Conservation (phyloP, 2,797 vertebrate species). For the Manis crassicaudata region DNA sequence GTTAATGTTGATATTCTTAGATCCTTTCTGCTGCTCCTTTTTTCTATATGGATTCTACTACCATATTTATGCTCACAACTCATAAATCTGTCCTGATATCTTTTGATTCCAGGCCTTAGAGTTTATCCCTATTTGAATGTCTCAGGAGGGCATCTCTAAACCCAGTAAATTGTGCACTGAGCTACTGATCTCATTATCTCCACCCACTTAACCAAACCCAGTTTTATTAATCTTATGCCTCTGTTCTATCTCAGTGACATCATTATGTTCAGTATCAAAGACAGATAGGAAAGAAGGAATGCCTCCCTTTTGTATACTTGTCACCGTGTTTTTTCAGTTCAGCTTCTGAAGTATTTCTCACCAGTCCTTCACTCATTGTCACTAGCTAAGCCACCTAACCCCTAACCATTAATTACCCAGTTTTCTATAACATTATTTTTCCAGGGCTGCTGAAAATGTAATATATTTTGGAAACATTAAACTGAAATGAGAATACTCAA, state of each 20-base stretch:
- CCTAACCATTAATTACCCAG: neutral
- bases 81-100: neutral
- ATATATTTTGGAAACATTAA: constrained; percentile 6
- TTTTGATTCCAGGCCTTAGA: neutral
- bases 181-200: neutral
- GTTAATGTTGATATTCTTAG: neutral
- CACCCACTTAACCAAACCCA: neutral
- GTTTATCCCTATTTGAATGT: neutral
- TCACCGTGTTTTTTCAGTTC: neutral
- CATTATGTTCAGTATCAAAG: neutral
- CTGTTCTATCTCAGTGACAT: neutral
- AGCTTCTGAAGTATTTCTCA: neutral
- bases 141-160: neutral
- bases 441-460: neutral
- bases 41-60: neutral
- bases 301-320: neutral
- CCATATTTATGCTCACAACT: neutral
- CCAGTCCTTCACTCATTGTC: neutral
- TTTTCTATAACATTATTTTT: neutral
- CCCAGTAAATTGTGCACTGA: neutral
- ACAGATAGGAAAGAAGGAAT: neutral
- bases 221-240: neutral
- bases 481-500: neutral
- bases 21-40: neutral
- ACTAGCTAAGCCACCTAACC: neutral